These are phyloP conservation scores for Bicyclus anynana DNA, from an alignment of 1,140 invertebrate genomes.

Conservation along the genomic window DNA sequence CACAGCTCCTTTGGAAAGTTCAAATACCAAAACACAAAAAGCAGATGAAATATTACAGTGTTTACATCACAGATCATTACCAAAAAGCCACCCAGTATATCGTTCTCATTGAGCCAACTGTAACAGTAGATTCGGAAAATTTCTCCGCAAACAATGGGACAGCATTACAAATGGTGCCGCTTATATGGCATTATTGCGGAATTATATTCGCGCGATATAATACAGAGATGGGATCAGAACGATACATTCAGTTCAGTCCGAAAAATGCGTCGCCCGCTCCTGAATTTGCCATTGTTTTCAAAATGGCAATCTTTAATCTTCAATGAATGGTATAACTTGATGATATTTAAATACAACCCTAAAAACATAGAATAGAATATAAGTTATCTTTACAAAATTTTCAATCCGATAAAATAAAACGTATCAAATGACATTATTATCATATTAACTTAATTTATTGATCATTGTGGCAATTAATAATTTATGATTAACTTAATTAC, in stretches of 20 bases:
- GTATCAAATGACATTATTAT: too few relatives aligned
- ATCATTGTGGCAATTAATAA: too few relatives aligned
- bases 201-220: constrained; percentile 6
- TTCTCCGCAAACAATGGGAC: constrained; percentile 22
- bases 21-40: too few relatives aligned
- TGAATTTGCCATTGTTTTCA: background rate
- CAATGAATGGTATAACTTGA: too few relatives aligned
- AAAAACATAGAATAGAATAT: too few relatives aligned
- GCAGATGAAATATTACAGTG: background rate
- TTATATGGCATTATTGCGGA: constrained; percentile 18
- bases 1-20: too few relatives aligned
- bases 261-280: background rate
- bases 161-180: constrained; percentile 16
- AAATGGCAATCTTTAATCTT: too few relatives aligned
- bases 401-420: too few relatives aligned
- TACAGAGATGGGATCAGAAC: background rate
- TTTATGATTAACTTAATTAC: too few relatives aligned
- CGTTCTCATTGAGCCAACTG: constrained; percentile 22
- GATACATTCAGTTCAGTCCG: background rate
- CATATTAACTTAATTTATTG: too few relatives aligned
- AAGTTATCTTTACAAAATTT: too few relatives aligned
- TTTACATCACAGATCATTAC: background rate
- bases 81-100: constrained; percentile 1
- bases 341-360: too few relatives aligned
- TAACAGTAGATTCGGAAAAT: constrained; percentile 21